Base-by-base conservation (phyloP, 2,888 invertebrate species). In the Lacanobia oleracea region DNA sequence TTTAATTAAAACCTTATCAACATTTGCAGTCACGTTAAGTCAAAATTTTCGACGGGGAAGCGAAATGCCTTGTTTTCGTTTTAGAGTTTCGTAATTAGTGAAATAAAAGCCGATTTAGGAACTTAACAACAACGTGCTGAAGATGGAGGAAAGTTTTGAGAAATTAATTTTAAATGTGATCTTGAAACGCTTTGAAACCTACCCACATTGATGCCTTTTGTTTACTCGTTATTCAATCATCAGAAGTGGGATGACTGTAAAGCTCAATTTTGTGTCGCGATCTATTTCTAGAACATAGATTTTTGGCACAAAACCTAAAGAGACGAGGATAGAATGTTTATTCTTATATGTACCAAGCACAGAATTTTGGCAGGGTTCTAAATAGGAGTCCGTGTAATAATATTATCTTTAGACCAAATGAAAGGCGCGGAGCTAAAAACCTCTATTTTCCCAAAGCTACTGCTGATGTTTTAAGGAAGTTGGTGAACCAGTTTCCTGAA, bases 1-100 rank as follows among this genome's bases (percentile, higher is more conserved):
- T 84, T 83, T 88, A 87, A 89, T 89, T 87, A 88, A 87, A 87
- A 74, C 83, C 84, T 88, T 89, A 89, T 89, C 89, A 88, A 75
- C 79, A 74, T 82, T 84, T 80, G 85, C 88, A 86, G 83, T 81
- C 74, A 64, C 81, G 81, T 85, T 77, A 84, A 86, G 83, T 80
- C 80, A 82, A 86, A 88, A 81, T 83, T 84, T 83, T 83, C 74
- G 75, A 83, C 74, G 72, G 56, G n/a, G 64, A 65, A 70, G 59
- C 54, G 33, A 72, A 84, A 84, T 73, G 71, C 67, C 79, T 84
- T 76, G 74, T 82, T 75, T 77, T 83, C 71, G 63, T 79, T 77
- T 72, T 75, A 79, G 72, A 82, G 73, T 83, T 83, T 72, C 69
- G 77, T 85, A 77, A 81, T 83, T 83, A 85, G 67, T 67, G 50